Conservation (phyloP, 1,140 invertebrate species). For the Drosophila virilis region DNA sequence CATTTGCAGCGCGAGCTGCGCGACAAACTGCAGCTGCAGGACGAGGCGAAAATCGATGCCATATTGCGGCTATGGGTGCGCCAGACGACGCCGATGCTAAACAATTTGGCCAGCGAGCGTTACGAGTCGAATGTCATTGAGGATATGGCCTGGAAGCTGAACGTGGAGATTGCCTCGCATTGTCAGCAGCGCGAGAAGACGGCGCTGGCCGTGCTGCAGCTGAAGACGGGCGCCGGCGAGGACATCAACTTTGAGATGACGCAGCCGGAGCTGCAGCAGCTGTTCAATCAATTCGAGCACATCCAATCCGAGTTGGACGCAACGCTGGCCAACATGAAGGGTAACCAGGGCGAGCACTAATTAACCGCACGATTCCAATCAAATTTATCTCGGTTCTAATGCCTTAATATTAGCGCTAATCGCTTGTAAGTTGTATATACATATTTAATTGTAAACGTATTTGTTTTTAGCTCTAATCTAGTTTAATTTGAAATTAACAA, state of each 20-base stretch:
- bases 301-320: slow-evolving; percentile 80
- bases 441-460: slow-evolving; percentile 19
- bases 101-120: slow-evolving; percentile 75
- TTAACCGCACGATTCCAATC: neutral
- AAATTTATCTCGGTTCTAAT: slow-evolving; percentile 25
- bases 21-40: slow-evolving; percentile 78
- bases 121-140: slow-evolving; percentile 82
- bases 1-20: slow-evolving; percentile 74
- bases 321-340: slow-evolving; percentile 66
- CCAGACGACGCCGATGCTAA: slow-evolving; percentile 78
- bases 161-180: slow-evolving; percentile 81
- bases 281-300: slow-evolving; percentile 82
- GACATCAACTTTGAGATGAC: slow-evolving; percentile 83
- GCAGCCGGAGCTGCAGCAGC: slow-evolving; percentile 71
- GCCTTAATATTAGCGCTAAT: slow-evolving; percentile 11
- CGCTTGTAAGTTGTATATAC: slow-evolving; percentile 27
- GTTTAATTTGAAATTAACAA: neutral
- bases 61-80: slow-evolving; percentile 79
- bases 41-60: slow-evolving; percentile 83
- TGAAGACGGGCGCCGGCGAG: slow-evolving; percentile 75
- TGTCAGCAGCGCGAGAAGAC: slow-evolving; percentile 81
- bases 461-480: slow-evolving; percentile 1
- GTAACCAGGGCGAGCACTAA: neutral
- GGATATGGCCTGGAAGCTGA: slow-evolving; percentile 81
- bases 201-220: slow-evolving; percentile 69